Evolutionary conservation across 2,797 vertebrate genomes (phyloP), one percentile per base, ranked within the genome.

Genomic region (Paramormyrops hopkinsi): DNA sequence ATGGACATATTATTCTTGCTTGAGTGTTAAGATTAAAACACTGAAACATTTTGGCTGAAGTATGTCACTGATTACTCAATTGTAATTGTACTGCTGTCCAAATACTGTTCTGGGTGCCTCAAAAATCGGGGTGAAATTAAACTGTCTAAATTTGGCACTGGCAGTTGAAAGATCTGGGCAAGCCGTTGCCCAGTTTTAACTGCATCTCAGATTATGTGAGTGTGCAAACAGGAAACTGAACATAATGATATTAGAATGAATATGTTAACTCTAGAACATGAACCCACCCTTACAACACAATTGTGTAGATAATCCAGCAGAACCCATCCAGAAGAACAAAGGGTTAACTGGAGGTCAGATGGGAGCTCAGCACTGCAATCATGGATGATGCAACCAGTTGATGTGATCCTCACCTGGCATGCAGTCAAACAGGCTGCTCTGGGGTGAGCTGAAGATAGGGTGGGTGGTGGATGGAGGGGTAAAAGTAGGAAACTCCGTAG

Each of bases 371-470:
- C 56, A 51, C 37, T n/a, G 33, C 14, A 88, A 14, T 14, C 7
- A 11, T n/a, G 59, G n/a, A n/a, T n/a, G 41, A 87, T 9, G 41
- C 33, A 65, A 46, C 2, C 59, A 14, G 14, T 25, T 48, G 11
- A n/a, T 19, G 29, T 76, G 62, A 11, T n/a, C 69, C 2, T 94
- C 93, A 97, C 98, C 97, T 91, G 97, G 97, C 96, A 98, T 98
- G 92, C 98, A 99, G 89, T 97, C 96, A 85, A 97, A 90, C 91
- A 93, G 94, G 0, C 93, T 92, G 0, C 91, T 50, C 14, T 93
- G 54, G 22, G 22, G 12, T 17, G 22, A 46, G 51, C 11, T 53
- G 51, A 76, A 91, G 88, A 94, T 92, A 90, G 89, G 89, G 19
- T 91, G 73, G 1, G 91, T 86, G 85, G 48, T 59, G 76, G 90